phyloP scores from a whole-genome alignment of 2,113 vertebrate species.

The Hemiscyllium ocellatum region DNA sequence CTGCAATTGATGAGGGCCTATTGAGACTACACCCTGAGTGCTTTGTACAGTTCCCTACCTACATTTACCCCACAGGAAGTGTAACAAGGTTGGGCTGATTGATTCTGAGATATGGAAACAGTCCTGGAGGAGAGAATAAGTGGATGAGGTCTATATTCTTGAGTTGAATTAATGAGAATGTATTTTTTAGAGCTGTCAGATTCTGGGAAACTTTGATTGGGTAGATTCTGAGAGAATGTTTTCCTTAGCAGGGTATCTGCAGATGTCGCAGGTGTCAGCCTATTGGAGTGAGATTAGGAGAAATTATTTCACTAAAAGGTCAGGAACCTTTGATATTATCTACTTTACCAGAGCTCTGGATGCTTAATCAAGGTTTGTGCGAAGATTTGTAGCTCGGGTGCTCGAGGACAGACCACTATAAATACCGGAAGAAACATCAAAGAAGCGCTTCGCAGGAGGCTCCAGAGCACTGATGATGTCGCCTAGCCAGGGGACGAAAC shows the following conservation, averaged over 20 bases:
- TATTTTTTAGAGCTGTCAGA: neutral
- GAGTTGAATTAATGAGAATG: neutral
- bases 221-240: neutral
- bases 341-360: neutral
- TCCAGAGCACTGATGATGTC: too few species aligned
- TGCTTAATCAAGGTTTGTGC: too few species aligned
- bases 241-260: neutral
- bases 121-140: neutral
- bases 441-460: too few species aligned
- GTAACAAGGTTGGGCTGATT: too few species aligned
- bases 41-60: neutral
- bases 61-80: neutral
- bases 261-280: neutral
- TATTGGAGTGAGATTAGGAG: neutral
- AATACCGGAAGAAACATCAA: too few species aligned
- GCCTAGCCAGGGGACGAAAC: too few species aligned
- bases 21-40: neutral
- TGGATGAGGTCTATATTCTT: neutral
- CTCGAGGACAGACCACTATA: too few species aligned
- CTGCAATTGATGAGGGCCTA: neutral
- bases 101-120: neutral
- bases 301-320: neutral
- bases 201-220: neutral
- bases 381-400: too few species aligned
- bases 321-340: neutral